Conservation (phyloP, 1,140 invertebrate species). For the Drosophila teissieri region DNA sequence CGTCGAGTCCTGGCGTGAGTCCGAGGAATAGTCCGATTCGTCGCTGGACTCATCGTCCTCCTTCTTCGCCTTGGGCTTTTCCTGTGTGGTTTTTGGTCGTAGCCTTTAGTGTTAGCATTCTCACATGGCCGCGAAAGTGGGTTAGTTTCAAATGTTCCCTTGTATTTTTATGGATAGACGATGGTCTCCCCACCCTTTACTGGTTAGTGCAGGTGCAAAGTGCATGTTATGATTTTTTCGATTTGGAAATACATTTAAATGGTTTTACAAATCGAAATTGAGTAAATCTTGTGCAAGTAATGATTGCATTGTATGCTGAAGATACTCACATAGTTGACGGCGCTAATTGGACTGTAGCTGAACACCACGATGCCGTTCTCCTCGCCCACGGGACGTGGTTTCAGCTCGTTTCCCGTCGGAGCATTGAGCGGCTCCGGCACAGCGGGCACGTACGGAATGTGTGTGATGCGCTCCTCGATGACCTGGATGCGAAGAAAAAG, state of each 20-base stretch:
- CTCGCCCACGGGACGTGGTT: slow-evolving; percentile 93
- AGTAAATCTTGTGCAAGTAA: background rate
- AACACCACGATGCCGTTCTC: slow-evolving; percentile 94
- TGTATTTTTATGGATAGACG: no score
- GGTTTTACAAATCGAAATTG: background rate
- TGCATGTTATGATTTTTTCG: background rate
- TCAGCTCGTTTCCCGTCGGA: slow-evolving; percentile 91
- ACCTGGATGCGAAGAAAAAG: slow-evolving; percentile 87
- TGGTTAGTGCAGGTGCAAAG: slow-evolving; percentile 32
- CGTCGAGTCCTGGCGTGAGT: slow-evolving; percentile 64
- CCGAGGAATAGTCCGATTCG: slow-evolving; percentile 76
- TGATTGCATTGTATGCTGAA: background rate
- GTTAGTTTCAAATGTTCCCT: background rate
- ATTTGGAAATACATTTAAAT: background rate
- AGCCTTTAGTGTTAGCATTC: background rate
- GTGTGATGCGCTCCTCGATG: slow-evolving; percentile 91
- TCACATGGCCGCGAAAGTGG: background rate
- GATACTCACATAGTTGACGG: slow-evolving; percentile 94
- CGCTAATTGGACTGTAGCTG: slow-evolving; percentile 93
- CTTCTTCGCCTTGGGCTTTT: slow-evolving; percentile 48
- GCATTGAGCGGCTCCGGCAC: slow-evolving; percentile 92
- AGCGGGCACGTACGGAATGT: slow-evolving; percentile 90
- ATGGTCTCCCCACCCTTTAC: background rate
- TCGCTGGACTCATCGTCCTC: slow-evolving; percentile 73
- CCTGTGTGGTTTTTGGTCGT: slow-evolving; percentile 36